Evolutionary conservation across 2,888 invertebrate genomes (phyloP).

Genomic region (Phengaris arion): DNA sequence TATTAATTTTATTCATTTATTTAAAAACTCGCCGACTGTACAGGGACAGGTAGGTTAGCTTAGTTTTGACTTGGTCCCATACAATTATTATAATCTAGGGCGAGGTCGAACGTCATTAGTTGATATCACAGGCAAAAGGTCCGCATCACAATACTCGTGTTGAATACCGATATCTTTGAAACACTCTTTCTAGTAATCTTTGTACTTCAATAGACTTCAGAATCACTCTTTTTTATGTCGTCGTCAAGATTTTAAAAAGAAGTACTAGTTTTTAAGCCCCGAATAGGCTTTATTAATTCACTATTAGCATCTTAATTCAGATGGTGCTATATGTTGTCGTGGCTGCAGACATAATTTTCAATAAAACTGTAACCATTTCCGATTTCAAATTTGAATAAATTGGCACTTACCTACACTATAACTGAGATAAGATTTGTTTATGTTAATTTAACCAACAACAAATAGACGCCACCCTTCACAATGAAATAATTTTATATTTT

Average conservation of each 20-base stretch:
- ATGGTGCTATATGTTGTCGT: neutral
- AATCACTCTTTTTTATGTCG: neutral
- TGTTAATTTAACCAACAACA: neutral
- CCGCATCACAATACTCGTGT: neutral
- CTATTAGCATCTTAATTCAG: neutral
- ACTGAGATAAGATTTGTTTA: neutral
- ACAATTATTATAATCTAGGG: neutral
- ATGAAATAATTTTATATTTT: neutral
- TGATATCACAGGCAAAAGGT: neutral
- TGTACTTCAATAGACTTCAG: neutral
- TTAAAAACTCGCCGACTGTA: neutral
- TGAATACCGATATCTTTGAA: neutral
- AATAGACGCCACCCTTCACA: too few relatives aligned
- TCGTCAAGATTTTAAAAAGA: neutral
- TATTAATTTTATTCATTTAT: too few relatives aligned
- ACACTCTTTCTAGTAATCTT: too few relatives aligned
- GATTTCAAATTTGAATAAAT: constrained; percentile 1
- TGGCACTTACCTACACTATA: neutral
- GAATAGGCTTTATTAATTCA: neutral
- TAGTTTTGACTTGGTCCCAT: neutral
- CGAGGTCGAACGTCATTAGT: neutral
- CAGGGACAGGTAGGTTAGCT: neutral
- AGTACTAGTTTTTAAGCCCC: too few relatives aligned
- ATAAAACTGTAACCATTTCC: neutral
- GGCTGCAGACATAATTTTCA: neutral